Evolutionary conservation across 2,113 vertebrate genomes (phyloP), one percentile per base, ranked within the genome.

Genomic region (Leptobrachium leishanense): DNA sequence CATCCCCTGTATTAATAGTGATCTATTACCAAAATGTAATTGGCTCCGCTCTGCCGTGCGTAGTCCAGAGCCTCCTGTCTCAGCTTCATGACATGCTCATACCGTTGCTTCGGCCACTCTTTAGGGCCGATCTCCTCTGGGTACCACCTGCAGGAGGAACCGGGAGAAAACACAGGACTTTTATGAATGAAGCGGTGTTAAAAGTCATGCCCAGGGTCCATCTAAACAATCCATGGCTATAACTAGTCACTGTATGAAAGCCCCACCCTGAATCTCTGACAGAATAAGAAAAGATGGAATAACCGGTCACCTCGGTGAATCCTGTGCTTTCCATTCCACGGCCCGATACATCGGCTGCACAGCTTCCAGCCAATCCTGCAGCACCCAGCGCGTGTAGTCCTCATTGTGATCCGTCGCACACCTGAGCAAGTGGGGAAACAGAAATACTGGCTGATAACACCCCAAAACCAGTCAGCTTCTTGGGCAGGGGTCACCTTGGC

Each of bases 11-110:
- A 5, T 50, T 50, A 31, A 31, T 31, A 1, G 0, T 15, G 10
- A 12, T 3, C 65, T n/a, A 84, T 84, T 91, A 99, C 98, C 95
- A 99, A 81, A 82, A 99, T 92, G 79, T 98, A 98, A 84, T 97
- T 95, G 0, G 97, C 96, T 84, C 84, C 92, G 81, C 88, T 93
- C 82, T 87, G 90, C 81, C 92, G 91, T 68, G 98, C 95, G 0
- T 96, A 98, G 86, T 88, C 90, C 46, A 98, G 90, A 0, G 95
- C 98, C 5, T 95, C 95, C 84, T 99, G 96, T 79, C 96, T 98
- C 77, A 98, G 86, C 86, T 91, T 96, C 98, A 99, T 98, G 82
- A 99, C 74, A 11, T 97, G 94, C 83, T 97, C 95, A 0, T 98
- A 94, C 83, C 98, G 93, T 83, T 89, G 91, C 67, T 92, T 92